phyloP scores from a whole-genome alignment of 2,888 invertebrate species.

The Bugula neritina region DNA sequence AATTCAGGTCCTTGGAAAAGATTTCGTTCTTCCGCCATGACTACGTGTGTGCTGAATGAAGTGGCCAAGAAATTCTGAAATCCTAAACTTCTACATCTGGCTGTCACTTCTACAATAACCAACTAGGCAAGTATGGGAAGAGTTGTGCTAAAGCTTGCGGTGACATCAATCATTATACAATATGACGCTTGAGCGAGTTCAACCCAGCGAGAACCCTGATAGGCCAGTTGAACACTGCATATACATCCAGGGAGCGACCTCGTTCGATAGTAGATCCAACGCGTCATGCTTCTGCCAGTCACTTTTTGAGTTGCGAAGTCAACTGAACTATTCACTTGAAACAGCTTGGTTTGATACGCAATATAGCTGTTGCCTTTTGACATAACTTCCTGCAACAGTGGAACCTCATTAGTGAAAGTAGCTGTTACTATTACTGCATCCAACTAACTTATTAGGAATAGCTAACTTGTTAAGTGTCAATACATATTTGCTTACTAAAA shows the following conservation, averaged over 20 bases:
- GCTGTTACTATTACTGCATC: too few relatives aligned
- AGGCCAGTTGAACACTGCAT: not conserved
- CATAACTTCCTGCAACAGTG: too few relatives aligned
- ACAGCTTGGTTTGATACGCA: not conserved
- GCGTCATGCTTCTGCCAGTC: too few relatives aligned
- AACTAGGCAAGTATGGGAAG: not conserved
- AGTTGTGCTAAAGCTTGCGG: not conserved
- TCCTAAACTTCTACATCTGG: not conserved
- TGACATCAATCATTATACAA: not conserved
- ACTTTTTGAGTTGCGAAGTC: not conserved
- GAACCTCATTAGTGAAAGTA: too few relatives aligned
- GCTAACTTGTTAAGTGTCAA: too few relatives aligned
- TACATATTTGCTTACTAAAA: too few relatives aligned
- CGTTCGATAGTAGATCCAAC: too few relatives aligned
- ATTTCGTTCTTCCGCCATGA: not conserved
- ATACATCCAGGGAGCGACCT: not conserved
- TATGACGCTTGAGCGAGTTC: not conserved
- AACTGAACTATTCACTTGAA: not conserved
- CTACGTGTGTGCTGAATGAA: too few relatives aligned
- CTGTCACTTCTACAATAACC: not conserved
- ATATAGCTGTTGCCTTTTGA: too few relatives aligned
- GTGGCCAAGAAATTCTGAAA: too few relatives aligned
- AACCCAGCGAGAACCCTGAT: not conserved
- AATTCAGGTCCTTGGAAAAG: not conserved
- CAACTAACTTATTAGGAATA: too few relatives aligned